phyloP scores from a whole-genome alignment of 2,888 invertebrate species.

The Lasius platythorax region DNA sequence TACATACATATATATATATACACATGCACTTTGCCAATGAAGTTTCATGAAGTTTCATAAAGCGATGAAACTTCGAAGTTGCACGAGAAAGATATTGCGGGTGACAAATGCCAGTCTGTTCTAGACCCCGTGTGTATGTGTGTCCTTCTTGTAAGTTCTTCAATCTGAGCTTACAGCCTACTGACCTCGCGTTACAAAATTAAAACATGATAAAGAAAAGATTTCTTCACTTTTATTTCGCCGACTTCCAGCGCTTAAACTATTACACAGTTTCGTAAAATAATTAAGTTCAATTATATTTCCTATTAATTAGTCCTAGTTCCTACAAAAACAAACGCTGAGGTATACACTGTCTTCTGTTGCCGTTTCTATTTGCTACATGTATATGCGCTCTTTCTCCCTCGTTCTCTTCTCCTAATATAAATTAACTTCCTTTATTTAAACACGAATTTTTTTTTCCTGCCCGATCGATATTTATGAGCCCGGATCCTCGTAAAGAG shows the following conservation, averaged over 20 bases:
- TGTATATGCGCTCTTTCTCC: neutral
- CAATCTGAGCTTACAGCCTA: conserved; percentile 35
- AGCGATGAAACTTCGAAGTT: conserved; percentile 10
- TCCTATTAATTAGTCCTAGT: conserved; percentile 68
- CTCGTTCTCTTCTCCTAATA: conserved; percentile 4
- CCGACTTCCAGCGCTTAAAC: conserved; percentile 83
- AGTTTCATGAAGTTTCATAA: neutral
- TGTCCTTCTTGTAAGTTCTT: neutral
- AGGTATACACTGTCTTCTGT: conserved; percentile 62
- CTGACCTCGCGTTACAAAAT: conserved; percentile 22
- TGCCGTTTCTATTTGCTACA: conserved; percentile 14
- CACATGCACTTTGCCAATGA: neutral
- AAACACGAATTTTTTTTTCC: conserved; percentile 2
- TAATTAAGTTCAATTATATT: conserved; percentile 71
- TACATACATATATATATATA: too few species aligned
- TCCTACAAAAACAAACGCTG: conserved; percentile 79
- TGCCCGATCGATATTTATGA: conserved; percentile 13
- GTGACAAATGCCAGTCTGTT: neutral
- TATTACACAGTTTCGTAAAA: conserved; percentile 83
- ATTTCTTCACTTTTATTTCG: conserved; percentile 83
- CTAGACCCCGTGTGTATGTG: neutral
- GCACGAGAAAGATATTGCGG: conserved; percentile 21
- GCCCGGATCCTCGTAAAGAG: conserved; percentile 5
- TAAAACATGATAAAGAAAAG: conserved; percentile 74
- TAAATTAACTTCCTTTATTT: conserved; percentile 33